Percentiles rank a stretch among this genome's conserved stretches.
phyloP scores from a whole-genome alignment of 2,797 vertebrate genomes.

The Florisuga fusca region DNA sequence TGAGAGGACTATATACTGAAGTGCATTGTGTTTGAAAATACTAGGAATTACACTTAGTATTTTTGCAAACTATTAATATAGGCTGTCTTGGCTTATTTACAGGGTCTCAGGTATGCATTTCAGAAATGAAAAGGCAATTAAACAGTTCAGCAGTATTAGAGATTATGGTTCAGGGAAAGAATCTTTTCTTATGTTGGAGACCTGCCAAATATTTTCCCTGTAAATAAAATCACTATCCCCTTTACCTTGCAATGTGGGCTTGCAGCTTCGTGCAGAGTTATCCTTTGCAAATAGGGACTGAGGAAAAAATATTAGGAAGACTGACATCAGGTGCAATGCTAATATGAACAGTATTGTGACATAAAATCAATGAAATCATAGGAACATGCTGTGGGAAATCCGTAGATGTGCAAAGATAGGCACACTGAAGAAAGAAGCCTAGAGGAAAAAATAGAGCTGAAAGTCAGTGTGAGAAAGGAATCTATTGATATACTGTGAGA shows the following conservation, averaged over 20 bases:
- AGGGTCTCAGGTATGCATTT: neutral
- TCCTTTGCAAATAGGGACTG: neutral
- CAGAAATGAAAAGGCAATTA: neutral
- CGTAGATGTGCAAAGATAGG: neutral
- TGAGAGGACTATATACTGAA: neutral
- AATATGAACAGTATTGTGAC: neutral
- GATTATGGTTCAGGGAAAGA: neutral
- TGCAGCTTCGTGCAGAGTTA: neutral
- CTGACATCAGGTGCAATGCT: neutral
- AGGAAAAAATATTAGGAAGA: neutral
- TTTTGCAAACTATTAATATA: neutral
- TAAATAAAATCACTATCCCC: neutral
- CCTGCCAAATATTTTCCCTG: neutral
- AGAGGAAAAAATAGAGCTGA: neutral
- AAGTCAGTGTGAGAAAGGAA: neutral
- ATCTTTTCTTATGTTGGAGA: neutral
- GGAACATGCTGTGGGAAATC: neutral
- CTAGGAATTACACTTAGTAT: neutral
- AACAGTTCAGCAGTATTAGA: neutral
- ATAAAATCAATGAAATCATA: neutral
- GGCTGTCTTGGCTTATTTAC: neutral
- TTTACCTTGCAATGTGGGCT: neutral
- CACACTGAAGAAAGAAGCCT: neutral
- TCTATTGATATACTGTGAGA: neutral
- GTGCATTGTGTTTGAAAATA: neutral